Base-by-base conservation (phyloP, 37 sponge, comb jelly and placozoan genomes). In the Chondrosia reniformis region DNA sequence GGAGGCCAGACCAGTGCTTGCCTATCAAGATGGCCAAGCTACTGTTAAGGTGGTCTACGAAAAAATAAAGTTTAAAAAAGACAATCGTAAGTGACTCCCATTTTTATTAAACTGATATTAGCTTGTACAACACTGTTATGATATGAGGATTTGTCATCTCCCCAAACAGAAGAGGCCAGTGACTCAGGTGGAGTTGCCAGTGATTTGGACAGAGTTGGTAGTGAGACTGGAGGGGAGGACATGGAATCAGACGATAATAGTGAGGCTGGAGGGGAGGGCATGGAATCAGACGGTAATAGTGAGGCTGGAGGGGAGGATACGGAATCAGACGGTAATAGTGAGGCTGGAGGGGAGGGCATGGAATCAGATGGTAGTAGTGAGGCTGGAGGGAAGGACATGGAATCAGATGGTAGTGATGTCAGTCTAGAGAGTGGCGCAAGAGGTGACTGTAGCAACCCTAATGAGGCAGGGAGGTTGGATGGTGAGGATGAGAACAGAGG, bases 11-110 rank as follows among this genome's bases (percentile, higher is more conserved):
- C 40, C 80, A 5, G 45, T 46, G 64, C 57, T 88, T 24, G 30
- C 41, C 0, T 86, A 90, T 56, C 56, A 83, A 65, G 91, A 90
- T 75, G 91, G 91, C 4, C 57, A 69, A 57, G 63, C 77, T n/a
- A 40, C 15, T 39, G 41, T 69, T 30, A 44, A 69, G n/a, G n/a
- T 69, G 72, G 3, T 56, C 3, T 24, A 3, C n/a, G 58, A 28
- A 4, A 6, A 56, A 49, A 49, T n/a, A n/a, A n/a, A n/a, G n/a
- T n/a, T n/a, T n/a, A n/a, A n/a, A n/a, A n/a, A n/a, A n/a, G n/a
- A n/a, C n/a, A n/a, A n/a, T n/a, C n/a, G n/a, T n/a, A n/a, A n/a
- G n/a, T n/a, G n/a, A n/a, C n/a, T n/a, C n/a, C n/a, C n/a, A n/a
- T n/a, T n/a, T n/a, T n/a, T n/a, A n/a, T n/a, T n/a, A n/a, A n/a